Conservation (phyloP, 2,888 invertebrate species). For the Rotaria socialis region DNA sequence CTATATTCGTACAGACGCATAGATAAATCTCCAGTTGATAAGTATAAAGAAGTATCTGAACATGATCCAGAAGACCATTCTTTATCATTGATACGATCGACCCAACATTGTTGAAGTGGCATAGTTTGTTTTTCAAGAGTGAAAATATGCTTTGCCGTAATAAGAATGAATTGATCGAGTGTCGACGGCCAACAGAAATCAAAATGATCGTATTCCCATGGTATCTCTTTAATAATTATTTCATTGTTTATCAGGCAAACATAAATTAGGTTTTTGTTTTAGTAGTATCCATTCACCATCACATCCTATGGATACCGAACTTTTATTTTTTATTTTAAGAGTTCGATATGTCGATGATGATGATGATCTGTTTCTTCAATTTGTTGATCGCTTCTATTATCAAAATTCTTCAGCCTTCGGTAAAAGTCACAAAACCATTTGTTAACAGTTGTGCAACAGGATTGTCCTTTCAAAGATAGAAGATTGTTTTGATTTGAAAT, state of each 20-base stretch:
- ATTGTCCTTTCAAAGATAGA: background rate
- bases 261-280: background rate
- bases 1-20: background rate
- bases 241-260: background rate
- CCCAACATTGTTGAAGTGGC: background rate
- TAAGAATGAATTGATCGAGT: background rate
- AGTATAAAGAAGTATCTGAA: background rate
- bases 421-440: background rate
- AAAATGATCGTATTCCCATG: background rate
- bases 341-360: background rate
- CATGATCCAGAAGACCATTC: background rate
- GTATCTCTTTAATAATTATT: background rate
- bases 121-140: background rate
- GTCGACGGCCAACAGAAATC: background rate
- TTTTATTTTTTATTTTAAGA: background rate
- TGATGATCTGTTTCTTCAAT: too few relatives aligned
- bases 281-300: background rate
- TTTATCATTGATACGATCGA: background rate
- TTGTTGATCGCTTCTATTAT: background rate
- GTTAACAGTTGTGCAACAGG: background rate
- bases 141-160: background rate
- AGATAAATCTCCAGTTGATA: background rate
- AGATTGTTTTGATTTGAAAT: background rate
- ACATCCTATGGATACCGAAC: background rate
- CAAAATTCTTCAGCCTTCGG: background rate